Conservation (phyloP, 2,113 vertebrate genomes). For the Nasalis larvatus region DNA sequence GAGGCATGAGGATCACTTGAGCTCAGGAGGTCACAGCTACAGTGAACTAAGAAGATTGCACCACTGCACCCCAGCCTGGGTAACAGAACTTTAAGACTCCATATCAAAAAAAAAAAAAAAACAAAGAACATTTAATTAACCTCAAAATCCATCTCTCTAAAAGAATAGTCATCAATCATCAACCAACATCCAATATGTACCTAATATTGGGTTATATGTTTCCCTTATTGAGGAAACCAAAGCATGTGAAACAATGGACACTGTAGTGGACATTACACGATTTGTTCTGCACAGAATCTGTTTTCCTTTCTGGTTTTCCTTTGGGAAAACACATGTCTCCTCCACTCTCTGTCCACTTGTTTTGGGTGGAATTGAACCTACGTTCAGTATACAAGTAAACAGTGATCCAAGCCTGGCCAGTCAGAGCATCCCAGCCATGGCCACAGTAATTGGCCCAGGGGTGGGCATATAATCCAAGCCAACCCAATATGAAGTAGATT, state of each 20-base stretch:
- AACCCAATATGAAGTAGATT: neutral
- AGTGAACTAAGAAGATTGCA: no score
- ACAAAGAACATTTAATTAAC: neutral
- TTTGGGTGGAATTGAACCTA: neutral
- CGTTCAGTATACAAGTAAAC: neutral
- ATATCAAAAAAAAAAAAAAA: neutral
- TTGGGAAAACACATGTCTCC: neutral
- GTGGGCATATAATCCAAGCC: neutral
- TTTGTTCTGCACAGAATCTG: neutral
- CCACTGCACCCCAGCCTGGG: no score
- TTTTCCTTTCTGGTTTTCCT: constrained; percentile 4
- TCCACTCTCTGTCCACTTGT: neutral
- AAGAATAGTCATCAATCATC: neutral
- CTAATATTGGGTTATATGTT: neutral
- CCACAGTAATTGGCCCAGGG: neutral
- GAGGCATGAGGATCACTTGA: no score
- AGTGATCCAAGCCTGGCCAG: neutral
- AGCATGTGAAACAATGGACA: neutral
- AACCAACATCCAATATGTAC: neutral
- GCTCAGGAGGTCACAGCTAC: no score
- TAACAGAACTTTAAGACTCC: no score
- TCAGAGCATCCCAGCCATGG: neutral
- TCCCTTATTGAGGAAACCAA: neutral
- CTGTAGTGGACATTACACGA: neutral
- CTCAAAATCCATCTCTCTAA: neutral